Base-by-base conservation (phyloP, 2,797 vertebrate genomes). In the Phalanger gymnotis region DNA sequence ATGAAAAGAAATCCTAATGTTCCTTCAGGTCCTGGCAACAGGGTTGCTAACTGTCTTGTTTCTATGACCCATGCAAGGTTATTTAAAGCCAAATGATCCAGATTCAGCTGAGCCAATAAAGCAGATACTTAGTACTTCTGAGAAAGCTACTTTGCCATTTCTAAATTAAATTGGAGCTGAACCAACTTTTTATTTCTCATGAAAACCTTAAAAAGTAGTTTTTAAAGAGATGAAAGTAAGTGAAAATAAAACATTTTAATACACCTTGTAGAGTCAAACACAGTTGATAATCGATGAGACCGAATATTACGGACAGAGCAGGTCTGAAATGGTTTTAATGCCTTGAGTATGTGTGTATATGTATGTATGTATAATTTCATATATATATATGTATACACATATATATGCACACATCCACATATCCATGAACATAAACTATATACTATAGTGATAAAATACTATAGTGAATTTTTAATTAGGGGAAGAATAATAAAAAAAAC, bases 281-380 rank as follows among this genome's bases (percentile, higher is more conserved):
- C 28, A 47, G 22, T 16, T 51, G 4, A 34, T 5, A 10, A n/a
- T 54, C 55, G 54, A 53, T 6, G 2, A 5, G n/a, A 81, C 2
- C 27, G 56, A 66, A 92, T 0, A 0, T 12, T 0, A 0, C 34
- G 27, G n/a, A 10, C 0, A 0, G 7, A 57, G 52, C 10, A 22
- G 14, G 56, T 73, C 90, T 1, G 4, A 92, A 1, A 0, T 11
- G 40, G 27, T 0, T 10, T 30, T 14, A 1, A 22, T 27, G 40
- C n/a, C 4, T 53, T n/a, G 61, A n/a, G n/a, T 73, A 40, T 40
- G 1, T 40, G 16, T 73, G 5, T n/a, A n/a, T 66, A n/a, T 66
- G 34, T n/a, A 66, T n/a, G 34, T 19, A 61, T 61, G 31, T 7
- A 40, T 40, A 40, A 73, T 73, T 73, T 73, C 61, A 22, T 22